Percentiles rank a stretch among this genome's conserved stretches.
These are phyloP conservation scores for Myanophis thanlyinensis DNA, from an alignment of 2,113 vertebrate species.

Conservation along the genomic window DNA sequence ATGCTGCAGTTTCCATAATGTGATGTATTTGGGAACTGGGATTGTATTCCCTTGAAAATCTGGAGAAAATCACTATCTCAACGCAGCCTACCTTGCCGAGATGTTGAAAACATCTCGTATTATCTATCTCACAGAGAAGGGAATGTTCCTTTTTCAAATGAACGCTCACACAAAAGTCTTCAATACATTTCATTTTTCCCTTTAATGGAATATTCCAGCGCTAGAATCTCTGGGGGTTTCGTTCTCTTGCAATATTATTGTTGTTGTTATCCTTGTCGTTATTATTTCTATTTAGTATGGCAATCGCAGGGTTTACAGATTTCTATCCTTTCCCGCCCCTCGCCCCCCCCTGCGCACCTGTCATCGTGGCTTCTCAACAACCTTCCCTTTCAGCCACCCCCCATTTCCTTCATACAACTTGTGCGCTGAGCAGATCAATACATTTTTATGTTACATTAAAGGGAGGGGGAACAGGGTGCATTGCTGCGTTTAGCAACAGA, in stretches of 20 bases:
- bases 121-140: not conserved
- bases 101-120: not conserved
- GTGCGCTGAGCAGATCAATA: fast-evolving
- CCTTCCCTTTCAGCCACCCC: not conserved
- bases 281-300: not conserved
- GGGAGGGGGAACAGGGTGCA: fast-evolving
- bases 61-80: not conserved
- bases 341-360: not conserved
- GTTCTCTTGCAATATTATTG: not conserved
- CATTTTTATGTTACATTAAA: constrained; percentile 4
- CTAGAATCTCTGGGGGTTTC: not conserved
- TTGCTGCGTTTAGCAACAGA: not conserved
- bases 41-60: not conserved
- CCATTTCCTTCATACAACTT: fast-evolving
- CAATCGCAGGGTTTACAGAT: not conserved
- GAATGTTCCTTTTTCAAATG: not conserved
- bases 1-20: not conserved
- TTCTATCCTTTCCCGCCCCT: not conserved
- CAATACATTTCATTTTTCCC: not conserved
- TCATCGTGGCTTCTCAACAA: not conserved
- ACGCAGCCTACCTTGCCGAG: not conserved
- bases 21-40: not conserved
- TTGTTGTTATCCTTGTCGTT: not conserved
- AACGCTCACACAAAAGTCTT: not conserved
- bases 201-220: not conserved